Evolutionary conservation across 2,888 invertebrate species (phyloP), one percentile per base, ranked within the genome.

Genomic region (Chydorus sphaericus): DNA sequence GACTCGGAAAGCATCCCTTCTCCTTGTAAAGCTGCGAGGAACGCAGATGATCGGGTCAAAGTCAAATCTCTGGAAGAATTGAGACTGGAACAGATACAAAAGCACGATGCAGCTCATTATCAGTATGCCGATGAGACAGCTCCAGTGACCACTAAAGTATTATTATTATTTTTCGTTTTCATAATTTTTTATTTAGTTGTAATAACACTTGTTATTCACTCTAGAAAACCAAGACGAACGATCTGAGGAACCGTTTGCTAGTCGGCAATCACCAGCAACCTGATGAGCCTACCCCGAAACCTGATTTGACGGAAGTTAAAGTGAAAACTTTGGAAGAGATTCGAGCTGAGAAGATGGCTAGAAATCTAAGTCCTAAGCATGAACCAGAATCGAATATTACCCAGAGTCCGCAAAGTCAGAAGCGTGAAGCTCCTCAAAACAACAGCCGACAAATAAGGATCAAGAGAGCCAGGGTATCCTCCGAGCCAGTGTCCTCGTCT

Each of bases 31-130:
- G 44, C 23, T 23, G 11, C 14, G 56, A 69, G 67, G 57, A 60
- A 62, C 39, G 16, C 49, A 14, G 31, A 30, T 11, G 55, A 55
- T 16, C 28, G 18, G 8, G 59, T 61, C 54, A 69, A 71, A 60
- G 71, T 77, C 59, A 81, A 82, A 72, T 79, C 81, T 0, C 75
- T 81, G 66, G 84, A 83, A 67, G 77, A 83, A 62, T 75, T 81
- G 60, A 75, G 79, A 48, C 71, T 83, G 54, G 82, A 82, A 70
- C 75, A 75, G 63, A 79, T 83, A 58, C 82, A 83, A 66, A 81
- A 80, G 1, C 82, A 81, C 66, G 77, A 81, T 1, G 83, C 82
- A 6, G 81, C 81, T n/a, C 80, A 75, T 71, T 83, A 82, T 71
- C 76, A 77, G 62, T 82, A 80, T 71, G 31, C n/a, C n/a, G n/a